Evolutionary conservation across 2,797 vertebrate genomes (phyloP), one percentile per base, ranked within the genome.

Genomic region (Anabas testudineus): DNA sequence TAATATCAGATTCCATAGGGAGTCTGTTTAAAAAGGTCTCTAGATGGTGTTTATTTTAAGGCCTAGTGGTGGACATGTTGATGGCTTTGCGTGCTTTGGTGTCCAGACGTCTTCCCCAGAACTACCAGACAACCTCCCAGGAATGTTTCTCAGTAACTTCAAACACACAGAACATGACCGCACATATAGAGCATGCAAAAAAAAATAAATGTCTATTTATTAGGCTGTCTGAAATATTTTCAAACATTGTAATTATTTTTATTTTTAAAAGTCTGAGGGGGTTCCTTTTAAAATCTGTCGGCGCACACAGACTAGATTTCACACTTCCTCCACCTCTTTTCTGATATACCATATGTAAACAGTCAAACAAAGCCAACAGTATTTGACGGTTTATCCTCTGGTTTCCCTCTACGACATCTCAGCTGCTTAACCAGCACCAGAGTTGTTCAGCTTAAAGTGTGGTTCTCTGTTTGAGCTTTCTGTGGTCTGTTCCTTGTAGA

Each of bases 1-100:
- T 71, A 78, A 71, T 90, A 88, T 92, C 86, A 78, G 83, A 88
- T 90, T 91, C 88, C 88, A 76, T 60, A 46, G 62, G 79, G 81
- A 80, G 86, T 62, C 71, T 78, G 62, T 90, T 89, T 86, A 71
- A 86, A 87, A 87, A 63, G 68, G 74, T 82, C 80, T 79, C 32
- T 69, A 65, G 60, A 81, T 79, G 75, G 76, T 77, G 83, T 90
- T 92, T 89, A 92, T 91, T 91, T 92, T 90, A 88, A 87, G 84
- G 70, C 67, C 60, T 71, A 58, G 39, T 77, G 66, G 75, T 67
- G 76, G 85, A 83, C 87, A 89, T 78, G 84, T 87, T 76, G 73
- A 81, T 85, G 83, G 70, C 84, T 43, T 71, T 80, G 78, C 81
- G 58, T 87, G 81, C 75, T 78, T 87, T 43, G 63, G 79, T 62